Evolutionary conservation across 37 sponge, comb jelly and placozoan species (phyloP), one percentile per base, ranked within the genome.

Genomic region (Oscarella lobularis): DNA sequence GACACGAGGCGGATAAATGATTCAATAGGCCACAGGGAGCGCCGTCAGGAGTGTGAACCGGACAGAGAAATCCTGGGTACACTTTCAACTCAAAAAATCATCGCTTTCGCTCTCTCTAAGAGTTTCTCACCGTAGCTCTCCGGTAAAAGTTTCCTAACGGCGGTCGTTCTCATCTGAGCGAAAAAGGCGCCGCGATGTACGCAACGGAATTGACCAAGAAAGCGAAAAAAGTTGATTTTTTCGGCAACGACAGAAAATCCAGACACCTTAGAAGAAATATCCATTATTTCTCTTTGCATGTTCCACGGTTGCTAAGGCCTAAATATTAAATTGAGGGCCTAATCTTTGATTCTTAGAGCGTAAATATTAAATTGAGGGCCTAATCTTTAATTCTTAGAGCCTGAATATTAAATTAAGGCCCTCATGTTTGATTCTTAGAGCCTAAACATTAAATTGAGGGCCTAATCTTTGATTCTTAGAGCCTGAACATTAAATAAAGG

Each of bases 21-120:
- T 93, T 98, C 33, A 98, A 83, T 6, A 98, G 82, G 33, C 99
- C 99, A 73, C 99, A 98, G 1, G 99, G 99, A 14, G 94, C 82
- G 33, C 99, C 99, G 78, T 98, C 99, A 73, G 99, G 99, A 74
- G 99, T 93, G 83, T 98, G 94, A 0, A 98, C 95, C 6, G 94
- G 99, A 86, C 99, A 98, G 73, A 98, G 67, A 81, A 98, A 98
- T 31, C 96, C 90, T 89, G 36, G 5, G 34, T 48, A 27, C 14
- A 32, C 6, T 20, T 55, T 14, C 33, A n/a, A 30, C 33, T 3
- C 1, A 73, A 39, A 14, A 66, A n/a, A 31, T 29, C 39, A 1
- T 48, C 9, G 31, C 14, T n/a, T 35, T n/a, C 14, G 1, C 27
- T 38, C 20, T 2, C n/a, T 68, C 39, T 4, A 2, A 6, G 4